Evolutionary conservation across 2,888 invertebrate genomes (phyloP).

Genomic region (Allophyes oxyacanthae): DNA sequence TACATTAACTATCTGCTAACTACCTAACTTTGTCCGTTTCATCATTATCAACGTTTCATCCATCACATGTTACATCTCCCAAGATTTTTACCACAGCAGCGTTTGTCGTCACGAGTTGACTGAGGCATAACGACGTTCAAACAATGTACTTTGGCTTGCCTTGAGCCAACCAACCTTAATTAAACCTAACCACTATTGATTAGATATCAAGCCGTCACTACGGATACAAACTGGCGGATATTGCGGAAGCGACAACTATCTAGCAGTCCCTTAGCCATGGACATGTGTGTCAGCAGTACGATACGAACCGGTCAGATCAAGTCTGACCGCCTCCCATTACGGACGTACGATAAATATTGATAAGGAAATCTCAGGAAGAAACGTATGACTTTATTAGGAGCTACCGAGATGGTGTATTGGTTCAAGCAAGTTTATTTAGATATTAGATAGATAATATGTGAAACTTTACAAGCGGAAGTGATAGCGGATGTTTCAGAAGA

Average conservation of each 20-base stretch:
- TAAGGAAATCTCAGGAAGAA: slow-evolving; percentile 49
- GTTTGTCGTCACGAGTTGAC: too few relatives aligned
- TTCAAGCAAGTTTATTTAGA: slow-evolving; percentile 38
- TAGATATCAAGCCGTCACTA: slow-evolving; percentile 33
- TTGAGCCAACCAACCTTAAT: slow-evolving; percentile 17
- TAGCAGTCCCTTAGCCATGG: slow-evolving; percentile 38
- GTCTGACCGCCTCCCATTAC: slow-evolving; percentile 37
- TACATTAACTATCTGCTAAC: too few relatives aligned
- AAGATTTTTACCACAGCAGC: too few relatives aligned
- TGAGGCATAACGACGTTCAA: not conserved
- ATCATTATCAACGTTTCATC: too few relatives aligned
- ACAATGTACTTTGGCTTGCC: not conserved
- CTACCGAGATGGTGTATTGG: slow-evolving; percentile 17
- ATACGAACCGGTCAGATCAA: slow-evolving; percentile 46
- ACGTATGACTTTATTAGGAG: slow-evolving; percentile 43
- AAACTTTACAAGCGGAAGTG: slow-evolving; percentile 39
- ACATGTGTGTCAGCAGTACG: slow-evolving; percentile 61
- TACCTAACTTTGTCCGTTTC: too few relatives aligned
- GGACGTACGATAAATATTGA: slow-evolving; percentile 50
- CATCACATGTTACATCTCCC: too few relatives aligned
- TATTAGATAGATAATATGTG: slow-evolving; percentile 42
- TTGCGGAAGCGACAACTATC: slow-evolving; percentile 42
- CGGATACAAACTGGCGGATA: slow-evolving; percentile 43
- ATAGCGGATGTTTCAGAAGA: slow-evolving; percentile 9
- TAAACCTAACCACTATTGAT: slow-evolving; percentile 29